Evolutionary conservation across 2,888 invertebrate species (phyloP), one percentile per base, ranked within the genome.

Genomic region (Plutella xylostella): DNA sequence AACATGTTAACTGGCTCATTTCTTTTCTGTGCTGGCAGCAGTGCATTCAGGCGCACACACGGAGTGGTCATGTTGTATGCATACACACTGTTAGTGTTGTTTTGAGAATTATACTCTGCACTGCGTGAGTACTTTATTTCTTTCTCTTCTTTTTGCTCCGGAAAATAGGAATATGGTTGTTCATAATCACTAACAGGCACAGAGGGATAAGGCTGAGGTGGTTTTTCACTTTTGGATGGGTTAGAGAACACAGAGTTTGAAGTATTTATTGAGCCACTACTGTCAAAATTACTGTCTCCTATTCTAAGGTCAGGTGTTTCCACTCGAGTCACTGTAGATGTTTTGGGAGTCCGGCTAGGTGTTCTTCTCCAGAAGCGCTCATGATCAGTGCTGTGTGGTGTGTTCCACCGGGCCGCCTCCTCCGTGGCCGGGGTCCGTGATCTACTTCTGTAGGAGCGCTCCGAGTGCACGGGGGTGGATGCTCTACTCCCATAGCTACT

Each of bases 61-160:
- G 58, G 63, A 17, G 67, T 49, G 21, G 53, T 60, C 30, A 63
- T 49, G 51, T 67, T 72, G 51, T 68, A 66, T 37, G 68, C 51
- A 54, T 68, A 72, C 43, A 67, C 55, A 57, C 63, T 68, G 49
- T 58, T 69, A 43, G 62, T 50, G 56, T 53, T 65, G 25, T 72
- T 68, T 47, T 73, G 51, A 37, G 72, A 61, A 60, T 57, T 68
- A 47, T 83, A 83, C 50, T 82, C 82, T 34, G 76, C 70, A 55
- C 72, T 82, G 34, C 77, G 65, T 17, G 83, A 83, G 61, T 68
- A 83, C 55, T 83, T 83, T 2, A 82, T 61, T 53, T 83, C 82
- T 45, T 68, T 64, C 18, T 83, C 82, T 40, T 82, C 82, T 37
- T 57, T 67, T 46, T 63, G 67, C n/a, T 80, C 82, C 30, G 63